Evolutionary conservation across 2,888 invertebrate genomes (phyloP), one percentile per base, ranked within the genome.

Genomic region (Lacanobia oleracea): DNA sequence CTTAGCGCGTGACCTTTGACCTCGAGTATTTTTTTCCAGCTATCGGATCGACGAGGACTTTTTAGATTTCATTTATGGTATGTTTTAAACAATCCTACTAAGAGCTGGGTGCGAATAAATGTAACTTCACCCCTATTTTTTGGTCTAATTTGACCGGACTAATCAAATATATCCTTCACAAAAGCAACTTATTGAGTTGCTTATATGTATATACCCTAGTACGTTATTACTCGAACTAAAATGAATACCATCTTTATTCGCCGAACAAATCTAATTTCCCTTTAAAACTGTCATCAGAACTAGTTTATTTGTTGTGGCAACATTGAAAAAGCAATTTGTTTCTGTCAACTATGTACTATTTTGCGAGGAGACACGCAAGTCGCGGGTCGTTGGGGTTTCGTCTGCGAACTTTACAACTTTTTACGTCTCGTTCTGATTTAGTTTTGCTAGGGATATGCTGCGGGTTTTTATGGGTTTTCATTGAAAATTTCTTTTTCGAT

Each of bases 301-400:
- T 75, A 63, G 67, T 76, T 74, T 85, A 81, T 85, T 80, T 81
- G 76, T 74, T 80, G 57, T 33, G 53, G 62, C 61, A 81, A 81
- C 77, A 83, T 85, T 84, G 70, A 86, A 75, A 88, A 89, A 88
- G 86, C 88, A 88, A 91, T 91, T 90, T 79, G 84, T 89, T 87
- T 73, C 85, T 91, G 92, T 90, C 91, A 88, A 85, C 86, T 69
- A 67, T 80, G 50, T 65, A 59, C 50, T 75, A 69, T n/a, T 75
- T 69, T 67, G 67, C 50, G 57, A 63, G 62, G 63, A 83, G 88
- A 85, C 92, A 92, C 92, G 92, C 81, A 61, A 80, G 33, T 64
- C n/a, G 54, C 64, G 66, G 59, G 27, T 66, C 18, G 33, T 37
- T n/a, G 67, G 77, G 76, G 87, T 84, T 83, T 84, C 70, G 91